These are phyloP conservation scores for Embidobia sp. DNA, from an alignment of 2,888 invertebrate species.

Conservation along the genomic window DNA sequence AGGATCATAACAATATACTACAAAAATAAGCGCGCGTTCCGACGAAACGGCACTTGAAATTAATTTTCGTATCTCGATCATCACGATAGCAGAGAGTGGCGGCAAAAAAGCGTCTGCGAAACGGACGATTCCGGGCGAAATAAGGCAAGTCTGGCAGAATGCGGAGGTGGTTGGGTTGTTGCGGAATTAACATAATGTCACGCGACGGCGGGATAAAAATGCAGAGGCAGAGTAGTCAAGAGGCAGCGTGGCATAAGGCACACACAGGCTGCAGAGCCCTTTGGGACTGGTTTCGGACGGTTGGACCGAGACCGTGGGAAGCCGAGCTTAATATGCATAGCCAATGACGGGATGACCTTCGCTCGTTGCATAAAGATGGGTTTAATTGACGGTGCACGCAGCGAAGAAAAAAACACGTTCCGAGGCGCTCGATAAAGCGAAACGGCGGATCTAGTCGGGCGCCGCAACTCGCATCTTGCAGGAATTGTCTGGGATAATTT, in stretches of 20 bases:
- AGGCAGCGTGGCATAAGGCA: constrained; percentile 49
- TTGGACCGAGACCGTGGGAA: constrained; percentile 75
- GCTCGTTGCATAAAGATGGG: constrained; percentile 80
- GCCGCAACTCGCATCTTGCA: constrained; percentile 18
- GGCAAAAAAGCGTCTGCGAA: constrained; percentile 31
- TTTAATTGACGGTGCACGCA: constrained; percentile 79
- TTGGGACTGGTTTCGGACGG: constrained; percentile 75
- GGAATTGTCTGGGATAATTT: constrained; percentile 19
- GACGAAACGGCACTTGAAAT: constrained; percentile 36
- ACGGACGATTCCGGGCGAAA: constrained; percentile 32
- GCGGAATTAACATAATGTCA: constrained; percentile 61
- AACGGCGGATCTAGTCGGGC: constrained; percentile 32
- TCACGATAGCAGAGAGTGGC: constrained; percentile 19
- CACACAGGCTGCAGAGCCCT: constrained; percentile 59
- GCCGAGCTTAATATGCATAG: constrained; percentile 77
- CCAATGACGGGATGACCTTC: constrained; percentile 80
- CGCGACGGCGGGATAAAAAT: constrained; percentile 56
- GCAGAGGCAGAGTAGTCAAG: constrained; percentile 35
- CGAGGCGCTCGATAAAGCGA: constrained; percentile 66
- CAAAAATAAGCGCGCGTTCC: constrained; percentile 21
- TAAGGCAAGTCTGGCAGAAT: constrained; percentile 19
- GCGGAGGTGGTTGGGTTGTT: constrained; percentile 57
- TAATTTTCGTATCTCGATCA: constrained; percentile 56
- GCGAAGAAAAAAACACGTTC: constrained; percentile 74
- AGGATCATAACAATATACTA: not conserved